Evolutionary conservation across 2,888 invertebrate species (phyloP).

Genomic region (Harpalus rufipes): DNA sequence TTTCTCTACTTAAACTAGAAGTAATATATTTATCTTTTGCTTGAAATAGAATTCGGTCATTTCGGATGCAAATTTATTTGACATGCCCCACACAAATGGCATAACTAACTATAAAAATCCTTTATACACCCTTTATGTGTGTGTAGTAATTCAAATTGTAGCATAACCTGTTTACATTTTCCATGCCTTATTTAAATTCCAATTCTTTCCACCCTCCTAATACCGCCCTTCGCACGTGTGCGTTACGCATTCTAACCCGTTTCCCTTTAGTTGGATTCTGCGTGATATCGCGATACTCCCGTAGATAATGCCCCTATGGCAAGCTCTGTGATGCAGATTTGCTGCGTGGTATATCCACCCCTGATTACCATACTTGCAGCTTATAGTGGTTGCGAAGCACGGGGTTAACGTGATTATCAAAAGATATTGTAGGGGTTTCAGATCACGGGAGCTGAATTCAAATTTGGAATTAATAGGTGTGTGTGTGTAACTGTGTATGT

Average conservation of each 20-base stretch:
- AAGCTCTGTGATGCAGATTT: background rate
- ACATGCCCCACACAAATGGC: too few relatives aligned
- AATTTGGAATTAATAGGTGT: background rate
- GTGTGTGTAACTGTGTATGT: too few relatives aligned
- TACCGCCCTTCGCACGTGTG: background rate
- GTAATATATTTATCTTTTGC: too few relatives aligned
- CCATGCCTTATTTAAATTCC: too few relatives aligned
- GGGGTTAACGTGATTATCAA: background rate
- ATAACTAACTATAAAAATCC: too few relatives aligned
- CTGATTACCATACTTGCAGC: background rate
- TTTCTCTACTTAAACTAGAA: too few relatives aligned
- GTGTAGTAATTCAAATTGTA: too few relatives aligned
- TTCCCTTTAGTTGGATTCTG: background rate
- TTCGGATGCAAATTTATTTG: too few relatives aligned
- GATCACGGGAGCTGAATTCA: background rate
- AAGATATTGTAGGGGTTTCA: background rate
- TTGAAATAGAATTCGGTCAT: too few relatives aligned
- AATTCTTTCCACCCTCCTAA: background rate
- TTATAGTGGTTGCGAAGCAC: background rate
- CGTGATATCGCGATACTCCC: constrained; percentile 1
- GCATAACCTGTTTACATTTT: background rate
- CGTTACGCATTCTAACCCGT: background rate
- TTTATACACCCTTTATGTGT: too few relatives aligned
- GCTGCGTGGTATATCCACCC: background rate
- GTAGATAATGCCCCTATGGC: background rate